These are phyloP conservation scores for Leiothrix lutea DNA, from an alignment of 2,113 vertebrate species.

Conservation along the genomic window DNA sequence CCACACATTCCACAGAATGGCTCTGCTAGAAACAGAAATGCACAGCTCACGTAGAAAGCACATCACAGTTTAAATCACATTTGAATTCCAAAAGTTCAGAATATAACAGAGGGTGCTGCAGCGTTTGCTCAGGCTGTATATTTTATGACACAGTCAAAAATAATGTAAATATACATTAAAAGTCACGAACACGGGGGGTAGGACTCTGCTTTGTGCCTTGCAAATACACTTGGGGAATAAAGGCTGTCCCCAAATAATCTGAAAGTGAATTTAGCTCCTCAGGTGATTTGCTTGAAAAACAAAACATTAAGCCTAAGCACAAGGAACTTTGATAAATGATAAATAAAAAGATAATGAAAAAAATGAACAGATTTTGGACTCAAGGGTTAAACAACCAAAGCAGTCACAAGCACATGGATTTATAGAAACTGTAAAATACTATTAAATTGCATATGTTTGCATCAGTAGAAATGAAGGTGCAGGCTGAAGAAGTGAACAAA, in stretches of 20 bases:
- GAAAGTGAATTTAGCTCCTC: neutral
- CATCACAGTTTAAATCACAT: neutral
- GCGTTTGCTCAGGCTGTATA: neutral
- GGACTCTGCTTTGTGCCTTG: neutral
- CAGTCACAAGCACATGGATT: neutral
- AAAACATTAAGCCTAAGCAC: neutral
- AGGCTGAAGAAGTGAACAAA: neutral
- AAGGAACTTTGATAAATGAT: neutral
- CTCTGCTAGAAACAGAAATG: neutral
- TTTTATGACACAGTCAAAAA: neutral
- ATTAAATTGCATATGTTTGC: neutral
- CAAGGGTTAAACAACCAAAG: neutral
- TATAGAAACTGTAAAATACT: neutral
- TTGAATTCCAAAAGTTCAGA: neutral
- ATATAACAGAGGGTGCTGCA: neutral
- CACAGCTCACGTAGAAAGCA: rapidly evolving
- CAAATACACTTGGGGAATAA: neutral
- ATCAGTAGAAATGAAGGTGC: neutral
- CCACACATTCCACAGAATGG: neutral
- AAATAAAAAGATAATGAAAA: neutral
- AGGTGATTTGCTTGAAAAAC: neutral
- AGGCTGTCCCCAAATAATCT: neutral
- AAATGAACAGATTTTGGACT: neutral
- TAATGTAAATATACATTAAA: neutral
- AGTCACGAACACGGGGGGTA: rapidly evolving